Percentiles rank a stretch among this genome's conserved stretches.
Evolutionary conservation across 2,888 invertebrate species (phyloP).

Genomic region (Hirudinaria manillensis): DNA sequence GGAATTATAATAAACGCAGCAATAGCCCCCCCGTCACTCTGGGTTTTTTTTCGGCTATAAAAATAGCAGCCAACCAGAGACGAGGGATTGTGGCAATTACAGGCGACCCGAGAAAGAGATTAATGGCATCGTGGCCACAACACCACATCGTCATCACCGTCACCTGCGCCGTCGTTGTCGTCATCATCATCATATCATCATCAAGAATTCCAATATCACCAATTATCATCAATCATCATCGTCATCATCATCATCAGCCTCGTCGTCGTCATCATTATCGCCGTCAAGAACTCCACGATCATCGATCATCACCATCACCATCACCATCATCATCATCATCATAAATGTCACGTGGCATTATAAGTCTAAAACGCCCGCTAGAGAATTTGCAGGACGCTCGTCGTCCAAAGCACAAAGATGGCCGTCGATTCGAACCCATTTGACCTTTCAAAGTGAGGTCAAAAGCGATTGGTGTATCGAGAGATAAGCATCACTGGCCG

Average conservation of each 20-base stretch:
- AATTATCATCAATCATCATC: constrained; percentile 29
- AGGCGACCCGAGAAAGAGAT: no score
- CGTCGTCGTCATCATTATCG: constrained; percentile 20
- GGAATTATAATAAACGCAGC: not conserved
- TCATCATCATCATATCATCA: constrained; percentile 30
- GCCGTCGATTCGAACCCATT: no score
- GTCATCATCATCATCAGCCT: constrained; percentile 28
- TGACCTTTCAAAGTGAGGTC: no score
- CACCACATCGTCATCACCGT: constrained; percentile 17
- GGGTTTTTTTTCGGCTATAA: no score
- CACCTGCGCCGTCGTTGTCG: not conserved
- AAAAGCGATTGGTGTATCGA: no score
- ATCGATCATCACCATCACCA: constrained; percentile 2
- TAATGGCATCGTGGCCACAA: not conserved
- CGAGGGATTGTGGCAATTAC: no score
- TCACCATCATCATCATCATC: constrained; percentile 12
- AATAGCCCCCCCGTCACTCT: no score
- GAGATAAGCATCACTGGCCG: no score
- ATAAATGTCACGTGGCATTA: not conserved
- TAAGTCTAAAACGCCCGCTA: no score
- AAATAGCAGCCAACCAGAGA: no score
- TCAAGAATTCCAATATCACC: constrained; percentile 1
- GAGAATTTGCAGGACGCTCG: no score
- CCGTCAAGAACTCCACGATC: not conserved
- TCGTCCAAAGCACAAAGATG: no score